phyloP scores from a whole-genome alignment of 2,888 invertebrate genomes.

The Rugalucina vietnamica region DNA sequence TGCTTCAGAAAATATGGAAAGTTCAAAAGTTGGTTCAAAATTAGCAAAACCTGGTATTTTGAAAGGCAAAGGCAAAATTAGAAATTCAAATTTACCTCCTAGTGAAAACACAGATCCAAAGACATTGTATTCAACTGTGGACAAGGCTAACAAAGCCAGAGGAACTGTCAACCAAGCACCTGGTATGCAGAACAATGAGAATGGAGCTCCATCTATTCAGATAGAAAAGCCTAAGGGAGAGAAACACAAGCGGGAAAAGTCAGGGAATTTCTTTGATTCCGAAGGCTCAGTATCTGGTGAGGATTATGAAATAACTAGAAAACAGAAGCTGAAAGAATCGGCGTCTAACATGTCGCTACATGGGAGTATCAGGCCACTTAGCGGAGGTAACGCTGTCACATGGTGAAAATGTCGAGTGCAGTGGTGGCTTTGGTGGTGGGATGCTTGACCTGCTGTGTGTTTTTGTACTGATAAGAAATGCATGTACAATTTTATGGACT shows the following conservation, averaged over 20 bases:
- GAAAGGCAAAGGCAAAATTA: too few species aligned
- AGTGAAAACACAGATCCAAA: background rate
- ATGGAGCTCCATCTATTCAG: background rate
- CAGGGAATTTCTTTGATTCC: constrained; percentile 6
- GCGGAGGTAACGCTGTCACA: background rate
- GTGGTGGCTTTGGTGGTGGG: too few species aligned
- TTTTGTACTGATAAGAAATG: too few species aligned
- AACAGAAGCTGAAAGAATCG: background rate
- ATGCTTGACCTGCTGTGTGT: too few species aligned
- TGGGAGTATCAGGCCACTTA: background rate
- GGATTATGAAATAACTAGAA: background rate
- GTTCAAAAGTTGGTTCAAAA: background rate
- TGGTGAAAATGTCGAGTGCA: too few species aligned
- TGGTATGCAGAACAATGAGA: background rate
- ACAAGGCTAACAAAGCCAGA: background rate
- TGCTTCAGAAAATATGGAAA: background rate
- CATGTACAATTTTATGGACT: too few species aligned
- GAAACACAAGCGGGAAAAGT: background rate
- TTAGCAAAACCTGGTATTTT: background rate
- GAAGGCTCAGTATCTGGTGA: background rate
- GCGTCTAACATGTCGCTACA: background rate
- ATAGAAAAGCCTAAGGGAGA: background rate
- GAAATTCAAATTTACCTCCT: background rate
- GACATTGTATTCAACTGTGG: background rate
- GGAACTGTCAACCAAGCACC: background rate